Evolutionary conservation across 2,113 vertebrate species (phyloP), one percentile per base, ranked within the genome.

Genomic region (Mugil cephalus): DNA sequence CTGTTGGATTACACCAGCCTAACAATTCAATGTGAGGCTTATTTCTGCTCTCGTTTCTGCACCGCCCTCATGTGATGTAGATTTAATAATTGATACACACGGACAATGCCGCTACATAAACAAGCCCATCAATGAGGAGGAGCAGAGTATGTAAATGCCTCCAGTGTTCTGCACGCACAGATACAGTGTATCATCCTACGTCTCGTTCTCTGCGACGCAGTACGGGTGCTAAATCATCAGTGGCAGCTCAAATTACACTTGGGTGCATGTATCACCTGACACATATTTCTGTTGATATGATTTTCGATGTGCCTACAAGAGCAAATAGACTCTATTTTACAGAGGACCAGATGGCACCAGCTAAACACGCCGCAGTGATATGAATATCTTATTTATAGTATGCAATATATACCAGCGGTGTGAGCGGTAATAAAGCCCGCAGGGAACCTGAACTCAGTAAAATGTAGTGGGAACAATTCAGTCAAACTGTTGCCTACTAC

Each of bases 121-220:
- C n/a, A n/a, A n/a, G n/a, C n/a, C n/a, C n/a, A n/a, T n/a, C 63
- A 61, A 59, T 55, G 60, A 67, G 63, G 38, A 48, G 43, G 14
- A 61, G 71, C 61, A 66, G 48, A 69, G 70, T 70, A 85, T 82
- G 79, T 72, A 73, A 86, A 86, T 59, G 14, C 12, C 17, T 21
- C 45, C 58, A 42, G n/a, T 53, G 34, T 52, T 4, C 65, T 51
- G 61, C 52, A 60, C 24, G 45, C 39, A 60, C 18, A 48, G 35
- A 63, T 39, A 60, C 24, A 52, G 19, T 2, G 1, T 30, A 69
- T 35, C 17, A 12, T 78, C 52, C 39, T 84, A 64, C 42, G 77
- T 70, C 74, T 77, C 71, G 21, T 47, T 88, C 60, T 66, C 13
- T 24, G 14, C 56, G n/a, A 56, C 17, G 61, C 40, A 12, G 10